These are phyloP conservation scores for Mormyrops attenuatus DNA, from an alignment of 2,797 vertebrate genomes.

Conservation along the genomic window DNA sequence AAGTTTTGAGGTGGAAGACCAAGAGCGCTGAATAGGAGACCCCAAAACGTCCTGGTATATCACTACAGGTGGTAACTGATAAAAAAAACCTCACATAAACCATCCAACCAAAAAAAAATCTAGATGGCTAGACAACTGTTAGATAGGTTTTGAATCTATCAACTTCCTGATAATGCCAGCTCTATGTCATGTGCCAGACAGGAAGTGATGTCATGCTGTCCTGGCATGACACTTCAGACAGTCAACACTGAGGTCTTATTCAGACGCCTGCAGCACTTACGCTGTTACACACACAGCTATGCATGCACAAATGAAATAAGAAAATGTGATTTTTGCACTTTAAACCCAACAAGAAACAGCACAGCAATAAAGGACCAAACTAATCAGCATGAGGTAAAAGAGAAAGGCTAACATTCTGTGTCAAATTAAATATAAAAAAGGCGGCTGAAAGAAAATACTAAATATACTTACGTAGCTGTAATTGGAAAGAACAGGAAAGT, in stretches of 20 bases:
- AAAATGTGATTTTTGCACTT: not conserved
- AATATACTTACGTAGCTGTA: not conserved
- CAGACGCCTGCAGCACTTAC: not conserved
- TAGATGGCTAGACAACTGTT: not conserved
- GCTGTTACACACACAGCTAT: not conserved
- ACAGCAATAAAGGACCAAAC: too few species aligned
- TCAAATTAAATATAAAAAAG: not conserved
- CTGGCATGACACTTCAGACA: not conserved
- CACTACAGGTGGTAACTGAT: not conserved
- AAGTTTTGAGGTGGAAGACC: not conserved
- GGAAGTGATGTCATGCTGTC: constrained; percentile 13
- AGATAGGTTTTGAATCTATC: not conserved
- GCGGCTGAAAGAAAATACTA: not conserved
- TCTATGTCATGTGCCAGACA: not conserved
- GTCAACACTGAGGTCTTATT: not conserved
- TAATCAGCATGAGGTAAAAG: not conserved
- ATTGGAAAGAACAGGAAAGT: not conserved
- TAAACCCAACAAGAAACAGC: not conserved
- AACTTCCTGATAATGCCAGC: not conserved
- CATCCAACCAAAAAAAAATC: not conserved
- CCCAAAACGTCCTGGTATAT: not conserved
- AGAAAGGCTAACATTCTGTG: not conserved
- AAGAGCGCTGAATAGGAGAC: not conserved
- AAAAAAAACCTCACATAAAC: not conserved
- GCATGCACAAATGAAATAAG: not conserved